These are phyloP conservation scores for Plusia festucae DNA, from an alignment of 2,888 invertebrate species.

Conservation along the genomic window DNA sequence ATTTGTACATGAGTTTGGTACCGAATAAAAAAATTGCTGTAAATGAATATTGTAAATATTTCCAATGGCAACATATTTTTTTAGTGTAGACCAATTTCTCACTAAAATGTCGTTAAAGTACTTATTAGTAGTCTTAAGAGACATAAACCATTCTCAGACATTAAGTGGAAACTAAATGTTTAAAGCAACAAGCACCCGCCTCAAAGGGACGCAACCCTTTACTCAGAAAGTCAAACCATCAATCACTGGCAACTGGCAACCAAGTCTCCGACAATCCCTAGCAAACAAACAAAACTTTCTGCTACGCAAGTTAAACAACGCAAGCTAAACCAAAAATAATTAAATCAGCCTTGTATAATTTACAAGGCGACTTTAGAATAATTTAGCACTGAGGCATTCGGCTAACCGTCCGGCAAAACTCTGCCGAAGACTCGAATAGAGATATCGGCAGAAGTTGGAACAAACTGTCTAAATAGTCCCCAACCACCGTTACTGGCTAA, in stretches of 20 bases:
- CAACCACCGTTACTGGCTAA: slow-evolving; percentile 48
- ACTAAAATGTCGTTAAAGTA: not conserved
- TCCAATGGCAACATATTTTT: too few relatives aligned
- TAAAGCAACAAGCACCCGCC: not conserved
- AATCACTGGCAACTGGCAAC: not conserved
- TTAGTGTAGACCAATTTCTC: too few relatives aligned
- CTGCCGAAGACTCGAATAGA: slow-evolving; percentile 50
- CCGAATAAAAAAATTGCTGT: too few relatives aligned
- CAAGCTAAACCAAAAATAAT: slow-evolving; percentile 37
- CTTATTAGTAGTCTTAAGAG: not conserved
- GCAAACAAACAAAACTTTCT: slow-evolving; percentile 43
- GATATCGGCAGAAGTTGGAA: slow-evolving; percentile 55
- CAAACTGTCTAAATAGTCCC: slow-evolving; percentile 52
- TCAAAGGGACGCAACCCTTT: slow-evolving; percentile 5
- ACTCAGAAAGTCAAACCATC: slow-evolving; percentile 5
- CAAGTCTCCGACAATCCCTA: slow-evolving; percentile 6
- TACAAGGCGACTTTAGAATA: slow-evolving; percentile 41
- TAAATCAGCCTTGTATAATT: slow-evolving; percentile 29
- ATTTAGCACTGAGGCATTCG: slow-evolving; percentile 40
- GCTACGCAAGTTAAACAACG: slow-evolving; percentile 31
- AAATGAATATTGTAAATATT: too few relatives aligned
- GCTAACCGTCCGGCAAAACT: slow-evolving; percentile 43
- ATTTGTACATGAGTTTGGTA: too few relatives aligned
- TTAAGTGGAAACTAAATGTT: not conserved
- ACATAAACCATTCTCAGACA: not conserved